phyloP scores from a whole-genome alignment of 2,888 invertebrate genomes.

The Drosophila trichaetosa region DNA sequence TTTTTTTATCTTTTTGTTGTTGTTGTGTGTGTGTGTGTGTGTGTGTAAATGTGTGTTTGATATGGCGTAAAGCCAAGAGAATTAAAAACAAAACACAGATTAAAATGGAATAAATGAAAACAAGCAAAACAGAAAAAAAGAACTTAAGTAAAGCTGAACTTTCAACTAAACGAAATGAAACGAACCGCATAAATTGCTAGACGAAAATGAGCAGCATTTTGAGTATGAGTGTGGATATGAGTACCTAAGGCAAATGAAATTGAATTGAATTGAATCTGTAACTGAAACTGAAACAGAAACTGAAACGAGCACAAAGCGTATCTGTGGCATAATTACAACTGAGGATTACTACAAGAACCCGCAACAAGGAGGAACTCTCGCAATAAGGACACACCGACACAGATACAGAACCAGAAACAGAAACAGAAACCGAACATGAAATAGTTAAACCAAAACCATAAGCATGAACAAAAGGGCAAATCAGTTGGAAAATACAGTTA shows the following conservation, averaged over 20 bases:
- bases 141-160: conserved; percentile 35
- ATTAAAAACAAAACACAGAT: conserved; percentile 57
- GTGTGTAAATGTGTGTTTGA: conserved; percentile 12
- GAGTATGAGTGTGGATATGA: conserved; percentile 9
- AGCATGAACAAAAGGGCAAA: conserved; percentile 4
- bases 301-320: conserved; percentile 33
- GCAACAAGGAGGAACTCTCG: conserved; percentile 24
- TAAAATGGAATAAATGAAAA: conserved; percentile 49
- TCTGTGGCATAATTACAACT: conserved; percentile 43
- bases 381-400: conserved; percentile 28
- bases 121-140: conserved; percentile 3
- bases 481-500: not conserved
- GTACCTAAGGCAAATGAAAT: conserved; percentile 36
- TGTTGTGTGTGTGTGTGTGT: conserved; percentile 10
- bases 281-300: conserved; percentile 26
- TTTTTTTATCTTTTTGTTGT: conserved; percentile 30
- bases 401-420: conserved; percentile 6
- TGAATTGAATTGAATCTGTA: conserved; percentile 18
- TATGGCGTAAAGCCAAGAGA: conserved; percentile 43
- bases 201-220: conserved; percentile 23
- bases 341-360: conserved; percentile 11
- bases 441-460: conserved; percentile 5
- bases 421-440: not conserved
- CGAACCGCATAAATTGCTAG: conserved; percentile 32
- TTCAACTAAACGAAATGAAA: conserved; percentile 40